Percentiles rank a stretch among this genome's conserved stretches.
These are phyloP conservation scores for Leuciscus idus DNA, from an alignment of 2,113 vertebrate genomes.

Conservation along the genomic window DNA sequence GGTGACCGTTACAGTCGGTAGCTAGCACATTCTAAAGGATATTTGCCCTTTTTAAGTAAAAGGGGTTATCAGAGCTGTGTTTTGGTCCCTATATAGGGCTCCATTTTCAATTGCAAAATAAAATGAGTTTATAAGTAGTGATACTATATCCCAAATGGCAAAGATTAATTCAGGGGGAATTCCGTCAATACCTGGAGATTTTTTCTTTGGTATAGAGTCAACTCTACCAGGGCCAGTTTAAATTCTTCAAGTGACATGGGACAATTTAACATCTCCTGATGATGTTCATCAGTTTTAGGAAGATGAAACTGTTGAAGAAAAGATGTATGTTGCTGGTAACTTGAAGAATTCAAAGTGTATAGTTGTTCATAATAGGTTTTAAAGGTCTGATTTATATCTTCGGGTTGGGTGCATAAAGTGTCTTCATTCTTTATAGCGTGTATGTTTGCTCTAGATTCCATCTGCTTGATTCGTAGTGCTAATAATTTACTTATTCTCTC, in stretches of 20 bases:
- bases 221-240: background rate
- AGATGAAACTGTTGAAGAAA: background rate
- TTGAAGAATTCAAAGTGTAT: background rate
- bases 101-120: background rate
- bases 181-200: too few species aligned
- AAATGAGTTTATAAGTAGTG: too few species aligned
- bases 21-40: too few species aligned
- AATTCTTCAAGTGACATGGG: background rate
- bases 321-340: background rate
- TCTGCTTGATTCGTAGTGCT: background rate
- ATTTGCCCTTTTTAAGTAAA: too few species aligned
- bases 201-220: background rate
- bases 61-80: background rate
- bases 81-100: background rate
- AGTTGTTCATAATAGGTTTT: background rate
- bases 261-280: background rate
- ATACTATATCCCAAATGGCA: too few species aligned
- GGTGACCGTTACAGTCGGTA: too few species aligned
- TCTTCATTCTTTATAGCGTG: background rate
- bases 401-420: background rate
- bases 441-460: background rate
- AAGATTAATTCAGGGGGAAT: too few species aligned
- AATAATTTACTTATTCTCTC: background rate
- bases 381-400: background rate
- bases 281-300: background rate